Conservation (phyloP, 1,140 invertebrate genomes). For the Cecropterus lyciades region DNA sequence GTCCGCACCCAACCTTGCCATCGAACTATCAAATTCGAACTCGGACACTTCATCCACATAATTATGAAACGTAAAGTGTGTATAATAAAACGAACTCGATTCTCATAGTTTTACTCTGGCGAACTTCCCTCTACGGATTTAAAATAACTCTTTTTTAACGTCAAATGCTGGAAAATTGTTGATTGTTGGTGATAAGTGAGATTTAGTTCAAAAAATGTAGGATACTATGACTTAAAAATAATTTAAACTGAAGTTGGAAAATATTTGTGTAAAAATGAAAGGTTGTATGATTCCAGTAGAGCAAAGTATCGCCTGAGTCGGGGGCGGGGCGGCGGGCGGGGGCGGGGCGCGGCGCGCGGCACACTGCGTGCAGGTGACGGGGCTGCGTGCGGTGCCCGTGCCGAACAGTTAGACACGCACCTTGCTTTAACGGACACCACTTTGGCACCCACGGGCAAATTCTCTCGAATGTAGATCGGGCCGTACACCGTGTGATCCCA, state of each 20-base stretch:
- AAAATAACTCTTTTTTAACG: too few relatives aligned
- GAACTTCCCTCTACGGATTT: conserved; percentile 21
- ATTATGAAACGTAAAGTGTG: neutral
- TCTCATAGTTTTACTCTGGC: conserved; percentile 21
- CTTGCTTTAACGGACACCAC: conserved; percentile 98
- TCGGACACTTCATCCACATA: neutral
- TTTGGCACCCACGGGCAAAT: conserved; percentile 97
- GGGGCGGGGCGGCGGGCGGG: conserved; percentile 35
- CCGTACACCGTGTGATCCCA: conserved; percentile 98
- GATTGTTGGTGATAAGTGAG: too few relatives aligned
- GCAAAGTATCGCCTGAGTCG: neutral
- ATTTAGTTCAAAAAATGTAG: too few relatives aligned
- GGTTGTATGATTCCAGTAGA: conserved; percentile 7
- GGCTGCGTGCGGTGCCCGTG: conserved; percentile 86
- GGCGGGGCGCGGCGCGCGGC: conserved; percentile 60
- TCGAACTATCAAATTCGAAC: conserved; percentile 30
- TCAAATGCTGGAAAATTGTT: too few relatives aligned
- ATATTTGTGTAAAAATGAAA: neutral
- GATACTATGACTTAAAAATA: too few relatives aligned
- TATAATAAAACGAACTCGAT: conserved; percentile 21
- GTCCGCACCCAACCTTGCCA: conserved; percentile 41
- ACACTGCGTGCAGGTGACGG: conserved; percentile 80
- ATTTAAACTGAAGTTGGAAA: neutral
- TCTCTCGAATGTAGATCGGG: conserved; percentile 98
- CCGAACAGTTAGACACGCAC: conserved; percentile 87